Conservation (phyloP, 2,888 invertebrate species). For the Netelia inedita region DNA sequence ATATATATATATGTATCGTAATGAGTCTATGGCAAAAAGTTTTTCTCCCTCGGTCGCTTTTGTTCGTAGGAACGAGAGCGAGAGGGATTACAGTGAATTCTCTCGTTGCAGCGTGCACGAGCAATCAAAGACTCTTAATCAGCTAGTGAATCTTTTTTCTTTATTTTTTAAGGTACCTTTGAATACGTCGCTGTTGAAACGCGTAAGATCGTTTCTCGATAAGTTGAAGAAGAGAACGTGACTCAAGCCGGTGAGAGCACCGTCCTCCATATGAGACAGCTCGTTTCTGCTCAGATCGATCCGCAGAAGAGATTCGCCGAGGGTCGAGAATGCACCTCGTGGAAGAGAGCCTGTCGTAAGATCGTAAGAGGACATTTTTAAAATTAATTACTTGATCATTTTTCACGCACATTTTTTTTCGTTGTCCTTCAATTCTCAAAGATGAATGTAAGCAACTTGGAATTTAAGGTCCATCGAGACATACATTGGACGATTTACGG, state of each 20-base stretch:
- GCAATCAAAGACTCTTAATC: conserved; percentile 5
- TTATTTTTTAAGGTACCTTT: conserved; percentile 85
- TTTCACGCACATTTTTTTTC: background rate
- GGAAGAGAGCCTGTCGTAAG: conserved; percentile 88
- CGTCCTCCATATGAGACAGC: conserved; percentile 91
- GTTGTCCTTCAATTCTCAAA: too few species aligned
- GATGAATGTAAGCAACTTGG: too few species aligned
- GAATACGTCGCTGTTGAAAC: conserved; percentile 94
- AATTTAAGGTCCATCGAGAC: too few species aligned
- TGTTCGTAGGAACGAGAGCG: conserved; percentile 30
- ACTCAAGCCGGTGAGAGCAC: conserved; percentile 90
- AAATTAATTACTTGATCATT: background rate
- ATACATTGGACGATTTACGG: too few species aligned
- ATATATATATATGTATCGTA: background rate
- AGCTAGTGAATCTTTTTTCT: conserved; percentile 18
- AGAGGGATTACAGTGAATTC: conserved; percentile 44
- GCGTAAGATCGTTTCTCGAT: conserved; percentile 91
- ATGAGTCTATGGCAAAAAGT: conserved; percentile 8
- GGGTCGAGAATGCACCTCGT: conserved; percentile 87
- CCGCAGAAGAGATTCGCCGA: conserved; percentile 87
- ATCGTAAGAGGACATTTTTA: conserved; percentile 2
- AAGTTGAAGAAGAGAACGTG: conserved; percentile 90
- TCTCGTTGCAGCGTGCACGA: background rate
- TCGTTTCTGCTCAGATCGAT: conserved; percentile 93
- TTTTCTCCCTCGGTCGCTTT: conserved; percentile 6